These are phyloP conservation scores for Sakesphorus luctuosus DNA, from an alignment of 2,113 vertebrate genomes.

Conservation along the genomic window DNA sequence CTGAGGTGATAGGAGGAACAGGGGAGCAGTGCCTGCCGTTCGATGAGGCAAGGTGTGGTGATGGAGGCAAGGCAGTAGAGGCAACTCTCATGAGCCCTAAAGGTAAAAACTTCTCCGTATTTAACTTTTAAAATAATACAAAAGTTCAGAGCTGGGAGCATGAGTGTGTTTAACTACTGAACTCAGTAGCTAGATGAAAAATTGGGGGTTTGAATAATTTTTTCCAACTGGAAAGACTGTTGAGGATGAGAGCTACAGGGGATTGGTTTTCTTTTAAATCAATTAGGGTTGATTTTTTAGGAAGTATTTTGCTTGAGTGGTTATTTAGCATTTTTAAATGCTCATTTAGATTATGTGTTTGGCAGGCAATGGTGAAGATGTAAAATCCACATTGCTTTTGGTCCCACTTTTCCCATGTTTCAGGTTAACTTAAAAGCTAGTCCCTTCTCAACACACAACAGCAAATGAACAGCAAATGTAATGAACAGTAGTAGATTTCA, in stretches of 20 bases:
- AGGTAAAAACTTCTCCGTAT: constrained; percentile 78
- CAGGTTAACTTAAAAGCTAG: not conserved
- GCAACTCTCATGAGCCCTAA: constrained; percentile 96
- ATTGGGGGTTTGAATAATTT: not conserved
- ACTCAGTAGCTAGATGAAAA: not conserved
- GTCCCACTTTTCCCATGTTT: not conserved
- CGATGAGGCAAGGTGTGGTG: constrained; percentile 94
- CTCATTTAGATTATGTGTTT: not conserved
- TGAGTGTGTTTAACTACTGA: not conserved
- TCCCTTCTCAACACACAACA: not conserved
- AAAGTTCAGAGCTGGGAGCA: not conserved
- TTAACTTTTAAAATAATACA: not conserved
- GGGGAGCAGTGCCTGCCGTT: constrained; percentile 97
- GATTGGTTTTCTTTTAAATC: not conserved
- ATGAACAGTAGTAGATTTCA: not conserved
- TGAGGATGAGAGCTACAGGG: not conserved
- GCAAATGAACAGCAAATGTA: not conserved
- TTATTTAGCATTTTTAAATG: constrained; percentile 25
- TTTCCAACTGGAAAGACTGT: not conserved
- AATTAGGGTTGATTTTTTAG: not conserved
- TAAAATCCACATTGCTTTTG: not conserved
- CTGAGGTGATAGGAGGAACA: constrained; percentile 90
- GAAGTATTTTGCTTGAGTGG: constrained; percentile 1
- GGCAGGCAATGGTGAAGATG: not conserved
- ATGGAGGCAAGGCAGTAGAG: constrained; percentile 92